Evolutionary conservation across 2,797 vertebrate genomes (phyloP), one percentile per base, ranked within the genome.

Genomic region (Macrochelys suwanniensis): DNA sequence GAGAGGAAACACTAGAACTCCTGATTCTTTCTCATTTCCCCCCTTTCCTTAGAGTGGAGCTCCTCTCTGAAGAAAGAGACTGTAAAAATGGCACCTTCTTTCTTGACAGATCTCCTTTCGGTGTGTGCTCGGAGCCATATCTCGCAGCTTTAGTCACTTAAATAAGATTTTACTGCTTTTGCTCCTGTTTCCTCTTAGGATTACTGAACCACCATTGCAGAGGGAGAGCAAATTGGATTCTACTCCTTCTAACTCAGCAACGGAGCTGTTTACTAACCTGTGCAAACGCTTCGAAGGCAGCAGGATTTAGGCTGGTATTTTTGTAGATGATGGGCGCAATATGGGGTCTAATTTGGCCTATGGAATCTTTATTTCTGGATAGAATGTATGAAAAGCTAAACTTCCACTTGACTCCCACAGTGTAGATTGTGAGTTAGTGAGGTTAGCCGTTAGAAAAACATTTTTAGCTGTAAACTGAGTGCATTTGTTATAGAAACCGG

Each of bases 1-100:
- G 47, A 68, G 7, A 3, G 49, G 25, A 51, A 68, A 21, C 47
- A 68, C 28, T 0, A 0, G 1, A 57, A 61, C 17, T 0, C 49
- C n/a, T 11, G 8, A 28, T 15, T 81, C 8, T 51, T 78, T 33
- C 26, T 61, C 12, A 2, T 17, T n/a, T 47, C 49, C 79, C 80
- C 53, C 31, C 68, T 84, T 71, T 76, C 45, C 49, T 65, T 80
- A 3, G 15, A 56, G 57, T n/a, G 50, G 31, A 61, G 76, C 21
- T 76, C 12, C 15, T 50, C 50, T 81, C 82, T 77, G 79, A 90
- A 65, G 61, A 87, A 89, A 9, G 2, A 45, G 2, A 45, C 28
- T 1, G 3, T 4, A 9, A 61, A 9, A 28, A 4, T 31, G 56
- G 33, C 19, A 15, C 51, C 28, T 12, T 76, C 80, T 85, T 56